phyloP scores from a whole-genome alignment of 2,888 invertebrate genomes.

The Leucozona laternaria region DNA sequence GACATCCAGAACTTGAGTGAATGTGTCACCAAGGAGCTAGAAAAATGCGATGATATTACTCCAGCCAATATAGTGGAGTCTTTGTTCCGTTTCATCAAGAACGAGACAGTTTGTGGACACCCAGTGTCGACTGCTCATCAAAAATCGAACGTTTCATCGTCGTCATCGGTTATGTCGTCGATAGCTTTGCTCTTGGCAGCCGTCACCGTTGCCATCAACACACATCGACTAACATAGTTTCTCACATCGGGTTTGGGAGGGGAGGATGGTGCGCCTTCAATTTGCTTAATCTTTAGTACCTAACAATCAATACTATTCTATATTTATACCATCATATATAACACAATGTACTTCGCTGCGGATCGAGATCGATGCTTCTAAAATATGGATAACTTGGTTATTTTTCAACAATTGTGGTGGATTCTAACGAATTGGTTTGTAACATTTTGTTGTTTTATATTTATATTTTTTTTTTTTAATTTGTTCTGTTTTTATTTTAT shows the following conservation, averaged over 20 bases:
- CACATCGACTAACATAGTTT: conserved; percentile 60
- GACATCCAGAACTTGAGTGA: conserved; percentile 80
- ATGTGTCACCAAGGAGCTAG: conserved; percentile 80
- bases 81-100: conserved; percentile 82
- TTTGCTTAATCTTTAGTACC: conserved; percentile 67
- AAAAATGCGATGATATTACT: conserved; percentile 80
- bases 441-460: not conserved
- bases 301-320: conserved; percentile 65
- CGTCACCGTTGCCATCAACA: not conserved
- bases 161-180: conserved; percentile 24
- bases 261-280: conserved; percentile 30
- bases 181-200: conserved; percentile 26
- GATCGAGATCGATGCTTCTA: conserved; percentile 42
- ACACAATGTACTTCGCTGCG: conserved; percentile 23
- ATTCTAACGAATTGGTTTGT: conserved; percentile 18
- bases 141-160: conserved; percentile 33
- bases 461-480: not conserved
- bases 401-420: conserved; percentile 43
- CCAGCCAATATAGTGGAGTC: conserved; percentile 82
- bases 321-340: conserved; percentile 15
- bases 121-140: conserved; percentile 56
- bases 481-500: conserved; percentile 1
- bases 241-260: conserved; percentile 12
- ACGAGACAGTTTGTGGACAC: conserved; percentile 81
- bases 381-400: conserved; percentile 45